Conservation (phyloP, 2,113 vertebrate species). For the Dissostichus mawsoni region DNA sequence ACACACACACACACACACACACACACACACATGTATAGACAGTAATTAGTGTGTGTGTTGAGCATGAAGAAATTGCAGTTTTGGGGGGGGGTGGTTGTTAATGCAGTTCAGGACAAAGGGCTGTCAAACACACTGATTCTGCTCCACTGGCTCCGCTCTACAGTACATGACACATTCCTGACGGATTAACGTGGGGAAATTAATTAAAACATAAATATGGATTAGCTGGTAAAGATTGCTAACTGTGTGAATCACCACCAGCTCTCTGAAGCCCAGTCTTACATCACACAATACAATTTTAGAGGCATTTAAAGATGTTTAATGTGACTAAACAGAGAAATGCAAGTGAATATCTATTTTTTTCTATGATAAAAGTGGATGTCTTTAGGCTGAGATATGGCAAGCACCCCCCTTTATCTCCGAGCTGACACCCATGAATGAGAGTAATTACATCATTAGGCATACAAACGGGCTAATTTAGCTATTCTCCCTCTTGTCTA, state of each 20-base stretch:
- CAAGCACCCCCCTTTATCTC: neutral
- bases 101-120: slow-evolving; percentile 70
- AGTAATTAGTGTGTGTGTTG: slow-evolving; percentile 65
- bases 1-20: neutral
- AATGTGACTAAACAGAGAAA: neutral
- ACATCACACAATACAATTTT: neutral
- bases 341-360: neutral
- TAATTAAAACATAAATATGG: neutral
- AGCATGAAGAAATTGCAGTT: slow-evolving; percentile 57
- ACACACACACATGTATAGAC: neutral
- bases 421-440: slow-evolving; percentile 25
- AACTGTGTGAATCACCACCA: neutral
- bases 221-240: neutral
- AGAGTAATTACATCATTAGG: slow-evolving; percentile 60
- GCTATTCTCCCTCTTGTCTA: neutral
- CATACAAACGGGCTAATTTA: slow-evolving; percentile 57
- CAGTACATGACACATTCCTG: slow-evolving; percentile 59
- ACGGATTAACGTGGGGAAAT: slow-evolving; percentile 8
- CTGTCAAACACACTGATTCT: slow-evolving; percentile 74
- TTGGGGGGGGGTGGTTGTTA: slow-evolving; percentile 31
- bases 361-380: neutral
- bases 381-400: neutral
- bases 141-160: slow-evolving; percentile 40
- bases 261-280: neutral
- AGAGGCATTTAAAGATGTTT: neutral